phyloP scores from a whole-genome alignment of 2,797 vertebrate genomes.

The Chromis chromis region DNA sequence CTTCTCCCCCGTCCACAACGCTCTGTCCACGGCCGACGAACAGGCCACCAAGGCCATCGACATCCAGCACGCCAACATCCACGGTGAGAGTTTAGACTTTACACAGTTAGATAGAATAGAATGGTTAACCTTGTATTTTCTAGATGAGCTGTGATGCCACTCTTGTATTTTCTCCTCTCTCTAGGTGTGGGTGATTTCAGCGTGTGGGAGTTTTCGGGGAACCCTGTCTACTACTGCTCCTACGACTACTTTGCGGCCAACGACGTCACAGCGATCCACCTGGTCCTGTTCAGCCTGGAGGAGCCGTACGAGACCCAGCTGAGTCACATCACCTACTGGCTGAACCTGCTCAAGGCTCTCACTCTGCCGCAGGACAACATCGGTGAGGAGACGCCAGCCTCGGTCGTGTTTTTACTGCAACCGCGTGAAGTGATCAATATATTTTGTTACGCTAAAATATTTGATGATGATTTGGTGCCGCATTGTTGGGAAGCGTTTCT shows the following conservation, averaged over 20 bases:
- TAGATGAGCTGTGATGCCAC: too few species aligned
- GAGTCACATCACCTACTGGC: slow-evolving; percentile 97
- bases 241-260: slow-evolving; percentile 97
- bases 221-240: slow-evolving; percentile 95
- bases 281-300: slow-evolving; percentile 95
- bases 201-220: slow-evolving; percentile 98
- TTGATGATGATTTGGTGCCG: too few species aligned
- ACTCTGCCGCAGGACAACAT: slow-evolving; percentile 91
- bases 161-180: background rate
- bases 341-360: slow-evolving; percentile 94
- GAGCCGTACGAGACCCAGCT: slow-evolving; percentile 97
- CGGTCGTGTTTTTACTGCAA: background rate
- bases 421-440: background rate
- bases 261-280: slow-evolving; percentile 91
- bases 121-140: too few species aligned
- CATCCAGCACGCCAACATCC: slow-evolving; percentile 92
- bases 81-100: slow-evolving; percentile 84
- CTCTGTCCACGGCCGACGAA: slow-evolving; percentile 89
- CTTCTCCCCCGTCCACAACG: slow-evolving; percentile 90
- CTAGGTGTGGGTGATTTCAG: slow-evolving; percentile 96
- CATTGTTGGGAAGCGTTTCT: too few species aligned
- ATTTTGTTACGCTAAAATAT: too few species aligned
- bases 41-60: slow-evolving; percentile 96
- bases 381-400: slow-evolving; percentile 77
- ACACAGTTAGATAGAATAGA: too few species aligned